Evolutionary conservation across 37 sponge, comb jelly and placozoan genomes (phyloP).

Genomic region (Agelas oroides): DNA sequence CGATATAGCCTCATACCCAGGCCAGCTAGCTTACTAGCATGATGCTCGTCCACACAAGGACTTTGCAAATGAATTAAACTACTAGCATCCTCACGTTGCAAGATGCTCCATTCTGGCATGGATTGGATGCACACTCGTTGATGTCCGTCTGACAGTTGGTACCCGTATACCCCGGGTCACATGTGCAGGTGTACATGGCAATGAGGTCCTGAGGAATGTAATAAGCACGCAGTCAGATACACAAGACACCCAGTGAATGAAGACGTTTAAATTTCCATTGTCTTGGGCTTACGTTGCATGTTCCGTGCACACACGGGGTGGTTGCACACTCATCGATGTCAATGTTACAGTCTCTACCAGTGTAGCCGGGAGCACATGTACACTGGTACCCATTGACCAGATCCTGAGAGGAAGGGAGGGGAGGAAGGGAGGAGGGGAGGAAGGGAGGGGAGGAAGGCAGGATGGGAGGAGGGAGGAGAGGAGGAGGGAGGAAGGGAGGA

Average conservation of each 20-base stretch:
- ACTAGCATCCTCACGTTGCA: not conserved
- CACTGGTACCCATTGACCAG: slow-evolving; percentile 29
- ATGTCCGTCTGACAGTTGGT: slow-evolving; percentile 16
- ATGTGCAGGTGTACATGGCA: not conserved
- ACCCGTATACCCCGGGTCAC: not conserved
- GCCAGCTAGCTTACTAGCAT: too few relatives aligned
- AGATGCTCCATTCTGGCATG: slow-evolving; percentile 39
- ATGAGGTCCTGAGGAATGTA: slow-evolving; percentile 1
- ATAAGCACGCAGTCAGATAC: not conserved
- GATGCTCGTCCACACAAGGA: too few relatives aligned
- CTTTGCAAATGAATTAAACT: too few relatives aligned
- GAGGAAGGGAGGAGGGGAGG: not conserved
- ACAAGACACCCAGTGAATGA: too few relatives aligned
- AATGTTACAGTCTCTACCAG: slow-evolving; percentile 49
- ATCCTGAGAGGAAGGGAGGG: slow-evolving; percentile 24
- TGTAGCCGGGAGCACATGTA: slow-evolving; percentile 42
- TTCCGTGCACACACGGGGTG: slow-evolving; percentile 48
- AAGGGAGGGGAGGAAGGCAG: not conserved
- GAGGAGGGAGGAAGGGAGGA: not conserved
- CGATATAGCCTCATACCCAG: too few relatives aligned
- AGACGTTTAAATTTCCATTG: too few relatives aligned
- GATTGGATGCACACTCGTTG: slow-evolving; percentile 41
- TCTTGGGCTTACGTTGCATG: slow-evolving; percentile 14
- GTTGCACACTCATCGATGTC: slow-evolving; percentile 49
- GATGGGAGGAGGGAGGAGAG: too few relatives aligned